Conservation (phyloP, 2,888 invertebrate genomes). For the Nomada fabriciana region DNA sequence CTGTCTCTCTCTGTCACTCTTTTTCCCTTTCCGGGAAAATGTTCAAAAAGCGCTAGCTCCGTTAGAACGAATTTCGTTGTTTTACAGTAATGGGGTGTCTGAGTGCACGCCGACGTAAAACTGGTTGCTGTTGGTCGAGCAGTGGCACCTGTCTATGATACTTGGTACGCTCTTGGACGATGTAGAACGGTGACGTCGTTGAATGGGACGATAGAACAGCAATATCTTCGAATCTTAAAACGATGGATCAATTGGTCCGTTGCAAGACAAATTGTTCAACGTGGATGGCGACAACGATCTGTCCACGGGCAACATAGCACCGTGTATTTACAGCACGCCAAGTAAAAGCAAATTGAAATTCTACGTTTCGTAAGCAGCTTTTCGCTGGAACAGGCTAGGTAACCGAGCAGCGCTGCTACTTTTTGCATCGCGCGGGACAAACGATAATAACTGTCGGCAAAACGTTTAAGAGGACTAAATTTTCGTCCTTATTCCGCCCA, state of each 20-base stretch:
- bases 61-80: conserved; percentile 46
- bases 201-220: not conserved
- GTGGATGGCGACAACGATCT: too few relatives aligned
- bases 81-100: conserved; percentile 31
- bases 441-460: not conserved
- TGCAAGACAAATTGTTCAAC: too few relatives aligned
- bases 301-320: too few relatives aligned
- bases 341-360: not conserved
- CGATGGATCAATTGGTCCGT: not conserved
- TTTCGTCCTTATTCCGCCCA: not conserved
- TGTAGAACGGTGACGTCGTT: not conserved
- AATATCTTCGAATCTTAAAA: not conserved
- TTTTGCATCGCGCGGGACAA: not conserved
- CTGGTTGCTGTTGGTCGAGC: not conserved
- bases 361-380: conserved; percentile 12
- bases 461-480: not conserved
- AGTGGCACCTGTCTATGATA: not conserved
- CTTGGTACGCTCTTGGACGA: not conserved
- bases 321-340: not conserved
- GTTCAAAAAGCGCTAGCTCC: conserved; percentile 32
- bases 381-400: not conserved
- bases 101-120: conserved; percentile 19
- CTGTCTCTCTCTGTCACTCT: too few relatives aligned
- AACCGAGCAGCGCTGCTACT: not conserved
- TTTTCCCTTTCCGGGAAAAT: conserved; percentile 21